Percentiles rank a stretch among this genome's conserved stretches.
Evolutionary conservation across 2,888 invertebrate genomes (phyloP).

Genomic region (Metallyticus violacea): DNA sequence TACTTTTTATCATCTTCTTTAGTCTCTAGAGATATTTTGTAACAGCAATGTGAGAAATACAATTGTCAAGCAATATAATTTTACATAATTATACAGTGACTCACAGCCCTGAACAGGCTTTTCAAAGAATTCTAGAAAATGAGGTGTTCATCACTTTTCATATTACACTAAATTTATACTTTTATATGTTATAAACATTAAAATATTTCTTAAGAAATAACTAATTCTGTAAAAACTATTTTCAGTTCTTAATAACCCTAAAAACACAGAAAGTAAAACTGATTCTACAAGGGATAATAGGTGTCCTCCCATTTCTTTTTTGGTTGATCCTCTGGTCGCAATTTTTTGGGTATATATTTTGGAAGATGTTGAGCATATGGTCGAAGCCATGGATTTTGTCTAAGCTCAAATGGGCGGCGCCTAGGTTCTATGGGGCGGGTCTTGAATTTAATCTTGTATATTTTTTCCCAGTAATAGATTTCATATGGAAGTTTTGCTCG

Average conservation of each 20-base stretch:
- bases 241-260: neutral
- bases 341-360: constrained; percentile 65
- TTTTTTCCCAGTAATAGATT: constrained; percentile 76
- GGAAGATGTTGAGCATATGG: constrained; percentile 65
- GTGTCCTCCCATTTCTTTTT: constrained; percentile 40
- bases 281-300: neutral
- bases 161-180: too few species aligned
- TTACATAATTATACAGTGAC: neutral
- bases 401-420: constrained; percentile 66
- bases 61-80: neutral
- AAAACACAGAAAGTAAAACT: neutral
- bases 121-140: too few species aligned
- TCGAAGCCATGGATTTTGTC: constrained; percentile 55
- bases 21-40: neutral
- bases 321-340: constrained; percentile 60
- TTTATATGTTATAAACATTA: neutral
- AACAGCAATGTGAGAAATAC: neutral
- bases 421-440: constrained; percentile 67
- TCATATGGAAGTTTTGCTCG: constrained; percentile 63
- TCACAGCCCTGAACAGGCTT: neutral
- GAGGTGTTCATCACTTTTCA: too few species aligned
- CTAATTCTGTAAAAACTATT: neutral
- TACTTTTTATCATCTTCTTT: neutral
- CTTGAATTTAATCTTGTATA: constrained; percentile 67
- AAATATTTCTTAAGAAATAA: neutral